phyloP scores from a whole-genome alignment of 2,797 vertebrate genomes.

The Okamejei kenojei region DNA sequence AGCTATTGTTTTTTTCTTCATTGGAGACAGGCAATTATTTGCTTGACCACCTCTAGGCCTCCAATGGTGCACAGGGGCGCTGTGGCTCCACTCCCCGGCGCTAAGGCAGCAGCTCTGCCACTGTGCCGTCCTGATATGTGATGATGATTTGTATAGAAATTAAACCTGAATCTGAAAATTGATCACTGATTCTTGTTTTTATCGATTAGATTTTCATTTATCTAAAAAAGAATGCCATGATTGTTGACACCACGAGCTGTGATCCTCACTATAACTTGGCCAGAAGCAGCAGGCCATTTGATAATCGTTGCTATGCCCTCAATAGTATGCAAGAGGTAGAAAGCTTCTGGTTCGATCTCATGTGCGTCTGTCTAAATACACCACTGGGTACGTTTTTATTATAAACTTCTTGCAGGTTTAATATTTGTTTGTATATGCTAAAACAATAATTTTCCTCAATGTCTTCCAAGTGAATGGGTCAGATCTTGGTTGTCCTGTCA shows the following conservation, averaged over 20 bases:
- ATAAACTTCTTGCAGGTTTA: not conserved
- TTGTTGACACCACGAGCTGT: slow-evolving; percentile 80
- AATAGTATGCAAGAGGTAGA: slow-evolving; percentile 72
- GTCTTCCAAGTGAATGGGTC: not conserved
- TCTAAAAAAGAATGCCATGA: slow-evolving; percentile 70
- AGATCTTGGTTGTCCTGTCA: too few species aligned
- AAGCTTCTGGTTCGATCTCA: slow-evolving; percentile 93
- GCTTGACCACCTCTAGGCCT: too few species aligned
- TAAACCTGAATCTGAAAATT: not conserved
- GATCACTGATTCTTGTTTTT: not conserved
- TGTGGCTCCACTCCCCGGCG: too few species aligned
- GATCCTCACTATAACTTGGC: slow-evolving; percentile 92
- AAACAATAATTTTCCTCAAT: not conserved
- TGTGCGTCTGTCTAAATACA: slow-evolving; percentile 92
- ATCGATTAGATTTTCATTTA: slow-evolving; percentile 71
- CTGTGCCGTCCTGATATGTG: not conserved
- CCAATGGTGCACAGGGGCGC: too few species aligned
- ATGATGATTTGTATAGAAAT: not conserved
- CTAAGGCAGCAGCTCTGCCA: too few species aligned
- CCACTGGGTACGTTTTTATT: slow-evolving; percentile 69
- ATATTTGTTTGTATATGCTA: not conserved
- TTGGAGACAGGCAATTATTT: too few species aligned
- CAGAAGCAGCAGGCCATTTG: slow-evolving; percentile 70
- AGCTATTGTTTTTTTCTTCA: too few species aligned
- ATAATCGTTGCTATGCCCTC: slow-evolving; percentile 68